Evolutionary conservation across 53 echinoderm and acorn worm species (phyloP).

Genomic region (Mesocentrotus franciscanus): DNA sequence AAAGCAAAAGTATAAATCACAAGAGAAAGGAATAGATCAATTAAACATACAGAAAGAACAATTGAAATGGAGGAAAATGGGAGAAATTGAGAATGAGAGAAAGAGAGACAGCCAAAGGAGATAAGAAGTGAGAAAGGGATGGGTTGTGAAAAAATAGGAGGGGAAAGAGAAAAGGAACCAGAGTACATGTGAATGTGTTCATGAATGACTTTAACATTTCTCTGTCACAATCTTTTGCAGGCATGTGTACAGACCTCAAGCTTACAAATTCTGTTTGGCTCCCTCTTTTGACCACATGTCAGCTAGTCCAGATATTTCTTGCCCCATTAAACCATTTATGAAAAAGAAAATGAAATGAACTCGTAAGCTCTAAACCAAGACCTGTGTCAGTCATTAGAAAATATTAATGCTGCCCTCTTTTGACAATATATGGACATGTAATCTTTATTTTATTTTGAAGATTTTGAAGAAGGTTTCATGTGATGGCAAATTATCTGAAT

Average conservation of each 20-base stretch:
- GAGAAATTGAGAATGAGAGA: neutral
- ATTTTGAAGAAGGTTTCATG: neutral
- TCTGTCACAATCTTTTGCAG: neutral
- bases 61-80: neutral
- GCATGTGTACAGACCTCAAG: neutral
- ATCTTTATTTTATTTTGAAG: neutral
- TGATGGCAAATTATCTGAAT: neutral
- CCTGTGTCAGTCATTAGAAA: constrained; percentile 35
- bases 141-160: neutral
- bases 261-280: constrained; percentile 3
- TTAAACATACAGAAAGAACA: no score
- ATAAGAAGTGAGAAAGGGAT: neutral
- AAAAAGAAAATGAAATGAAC: neutral
- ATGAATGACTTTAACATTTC: neutral
- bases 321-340: neutral
- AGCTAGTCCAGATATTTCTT: neutral
- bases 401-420: constrained; percentile 42
- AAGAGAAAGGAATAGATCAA: no score
- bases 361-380: neutral
- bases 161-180: neutral
- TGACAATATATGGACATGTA: neutral
- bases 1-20: no score
- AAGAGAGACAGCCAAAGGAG: neutral
- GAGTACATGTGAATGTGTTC: neutral
- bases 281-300: neutral